Percentiles rank a stretch among this genome's conserved stretches.
Conservation (phyloP, 2,797 vertebrate genomes). For the Odontamblyopus rebecca region DNA sequence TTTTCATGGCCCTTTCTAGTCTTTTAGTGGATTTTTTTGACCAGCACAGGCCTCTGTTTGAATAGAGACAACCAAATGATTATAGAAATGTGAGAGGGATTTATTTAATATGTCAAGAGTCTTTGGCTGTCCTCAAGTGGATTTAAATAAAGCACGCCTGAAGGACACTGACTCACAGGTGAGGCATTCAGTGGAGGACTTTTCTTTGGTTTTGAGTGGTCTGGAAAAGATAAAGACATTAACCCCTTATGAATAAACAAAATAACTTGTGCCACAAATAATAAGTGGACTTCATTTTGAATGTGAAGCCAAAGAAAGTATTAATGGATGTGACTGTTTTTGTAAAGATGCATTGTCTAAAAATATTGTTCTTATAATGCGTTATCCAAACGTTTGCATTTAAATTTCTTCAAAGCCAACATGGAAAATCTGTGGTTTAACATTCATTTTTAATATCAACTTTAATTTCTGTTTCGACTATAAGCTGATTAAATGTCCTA, state of each 20-base stretch:
- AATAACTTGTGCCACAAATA: not conserved
- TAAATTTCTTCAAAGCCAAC: not conserved
- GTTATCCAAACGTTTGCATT: not conserved
- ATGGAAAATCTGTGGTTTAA: not conserved
- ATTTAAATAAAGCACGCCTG: constrained; percentile 40
- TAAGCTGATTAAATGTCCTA: not conserved
- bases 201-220: constrained; percentile 12
- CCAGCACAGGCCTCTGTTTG: constrained; percentile 34
- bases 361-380: not conserved
- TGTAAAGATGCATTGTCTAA: not conserved
- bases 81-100: constrained; percentile 56
- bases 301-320: not conserved
- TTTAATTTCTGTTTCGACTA: not conserved
- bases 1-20: constrained; percentile 9
- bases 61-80: constrained; percentile 68
- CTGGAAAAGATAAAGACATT: not conserved
- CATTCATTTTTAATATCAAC: not conserved
- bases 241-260: not conserved
- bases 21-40: constrained; percentile 18
- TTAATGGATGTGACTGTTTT: not conserved
- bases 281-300: no score
- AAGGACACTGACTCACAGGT: constrained; percentile 32
- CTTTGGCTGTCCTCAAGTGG: constrained; percentile 41
- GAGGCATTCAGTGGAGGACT: constrained; percentile 24
- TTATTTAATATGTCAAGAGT: constrained; percentile 62